A percentile compares a stretch with the other conserved stretches of the same genome.
Conservation (phyloP, 2,797 vertebrate species). For the Bradypodion ventrale region DNA sequence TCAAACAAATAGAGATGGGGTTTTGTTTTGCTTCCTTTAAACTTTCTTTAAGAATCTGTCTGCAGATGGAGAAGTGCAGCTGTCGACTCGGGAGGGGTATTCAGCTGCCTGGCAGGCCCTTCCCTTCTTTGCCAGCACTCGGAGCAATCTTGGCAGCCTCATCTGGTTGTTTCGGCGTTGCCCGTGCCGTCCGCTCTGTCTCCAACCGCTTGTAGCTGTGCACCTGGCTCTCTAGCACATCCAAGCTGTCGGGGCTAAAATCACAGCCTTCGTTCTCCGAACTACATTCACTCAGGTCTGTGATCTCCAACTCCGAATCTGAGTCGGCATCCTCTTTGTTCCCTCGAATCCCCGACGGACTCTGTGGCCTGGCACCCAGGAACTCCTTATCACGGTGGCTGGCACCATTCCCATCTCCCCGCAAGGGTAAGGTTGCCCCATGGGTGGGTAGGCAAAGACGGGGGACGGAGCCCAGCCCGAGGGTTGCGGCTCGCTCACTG, state of each 20-base stretch:
- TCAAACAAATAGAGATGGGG: not conserved
- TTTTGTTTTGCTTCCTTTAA: not conserved
- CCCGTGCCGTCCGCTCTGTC: not conserved
- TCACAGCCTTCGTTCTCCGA: constrained; percentile 84
- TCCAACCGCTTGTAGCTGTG: constrained; percentile 23
- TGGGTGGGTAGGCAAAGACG: constrained; percentile 47
- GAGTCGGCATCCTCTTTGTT: constrained; percentile 71
- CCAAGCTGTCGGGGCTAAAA: constrained; percentile 73
- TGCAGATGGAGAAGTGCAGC: not conserved
- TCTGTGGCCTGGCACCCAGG: constrained; percentile 67
- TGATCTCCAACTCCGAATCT: constrained; percentile 93
- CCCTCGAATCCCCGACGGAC: constrained; percentile 72
- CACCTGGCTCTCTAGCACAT: constrained; percentile 23
- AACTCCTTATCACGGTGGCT: constrained; percentile 69
- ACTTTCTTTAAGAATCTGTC: not conserved
- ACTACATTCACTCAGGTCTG: constrained; percentile 88
- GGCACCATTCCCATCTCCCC: constrained; percentile 22
- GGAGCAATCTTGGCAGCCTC: not conserved
- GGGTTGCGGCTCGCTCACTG: constrained; percentile 35
- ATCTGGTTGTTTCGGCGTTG: not conserved
- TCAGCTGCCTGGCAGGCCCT: constrained; percentile 11
- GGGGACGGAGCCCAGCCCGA: constrained; percentile 26
- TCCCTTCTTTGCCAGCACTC: not conserved
- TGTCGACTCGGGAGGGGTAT: accelerated
- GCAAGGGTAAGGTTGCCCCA: not conserved